A percentile compares a stretch with the other conserved stretches of the same genome.
Conservation (phyloP, 2,888 invertebrate species). For the Anaspis maculata region DNA sequence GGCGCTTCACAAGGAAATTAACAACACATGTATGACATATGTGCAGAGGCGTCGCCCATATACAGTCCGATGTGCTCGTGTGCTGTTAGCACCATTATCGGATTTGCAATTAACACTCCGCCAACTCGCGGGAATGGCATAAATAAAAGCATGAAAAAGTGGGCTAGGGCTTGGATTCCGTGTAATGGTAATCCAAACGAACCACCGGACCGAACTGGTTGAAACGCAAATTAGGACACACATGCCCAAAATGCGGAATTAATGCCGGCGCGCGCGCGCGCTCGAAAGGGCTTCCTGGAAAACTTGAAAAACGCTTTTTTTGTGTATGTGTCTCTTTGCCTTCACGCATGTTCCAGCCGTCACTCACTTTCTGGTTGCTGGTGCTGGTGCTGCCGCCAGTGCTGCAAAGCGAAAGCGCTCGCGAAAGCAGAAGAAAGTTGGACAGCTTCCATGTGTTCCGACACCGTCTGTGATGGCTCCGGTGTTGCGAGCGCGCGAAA, state of each 20-base stretch:
- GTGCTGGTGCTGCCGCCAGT: no score
- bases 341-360: no score
- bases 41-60: constrained; percentile 9
- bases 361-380: no score
- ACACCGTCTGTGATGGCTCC: no score
- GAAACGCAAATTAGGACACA: constrained; percentile 18
- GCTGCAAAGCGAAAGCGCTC: no score
- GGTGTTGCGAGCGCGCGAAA: no score
- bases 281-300: no score
- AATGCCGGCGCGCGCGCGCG: constrained; percentile 12
- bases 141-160: constrained; percentile 19
- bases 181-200: constrained; percentile 19
- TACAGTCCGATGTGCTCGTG: constrained; percentile 7
- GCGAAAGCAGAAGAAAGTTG: no score
- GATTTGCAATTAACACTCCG: constrained; percentile 22
- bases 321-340: no score
- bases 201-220: constrained; percentile 15
- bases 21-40: constrained; percentile 18
- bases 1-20: constrained; percentile 17
- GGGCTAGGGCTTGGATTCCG: constrained; percentile 12
- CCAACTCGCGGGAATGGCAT: constrained; percentile 16
- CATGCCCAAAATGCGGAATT: constrained; percentile 17
- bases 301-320: constrained; percentile 9
- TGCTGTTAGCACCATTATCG: constrained; percentile 20
- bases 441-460: no score